Evolutionary conservation across 92 coral and sea anemone genomes (phyloP).

Genomic region (Palythoa caribaeorum): DNA sequence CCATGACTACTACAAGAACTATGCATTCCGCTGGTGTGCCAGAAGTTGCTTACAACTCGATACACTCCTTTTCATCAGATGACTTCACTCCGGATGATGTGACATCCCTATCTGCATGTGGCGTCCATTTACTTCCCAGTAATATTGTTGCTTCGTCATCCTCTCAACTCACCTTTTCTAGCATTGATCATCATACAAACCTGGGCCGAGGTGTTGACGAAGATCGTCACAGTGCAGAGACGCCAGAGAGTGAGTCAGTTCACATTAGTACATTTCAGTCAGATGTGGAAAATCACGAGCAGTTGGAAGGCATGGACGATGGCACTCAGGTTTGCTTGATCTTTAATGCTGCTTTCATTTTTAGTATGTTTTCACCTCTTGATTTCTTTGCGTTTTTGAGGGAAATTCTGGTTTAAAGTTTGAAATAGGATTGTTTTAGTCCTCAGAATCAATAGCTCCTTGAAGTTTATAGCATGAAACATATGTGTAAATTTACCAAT

Average conservation of each 20-base stretch:
- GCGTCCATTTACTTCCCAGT: conserved; percentile 77
- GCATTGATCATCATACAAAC: conserved; percentile 46
- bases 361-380: too few relatives aligned
- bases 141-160: conserved; percentile 81
- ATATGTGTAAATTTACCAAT: too few relatives aligned
- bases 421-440: too few relatives aligned
- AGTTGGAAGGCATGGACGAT: conserved; percentile 59
- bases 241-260: conserved; percentile 44
- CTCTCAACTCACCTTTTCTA: conserved; percentile 75
- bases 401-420: too few relatives aligned
- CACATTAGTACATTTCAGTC: conserved; percentile 60
- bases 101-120: conserved; percentile 78
- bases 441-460: too few relatives aligned
- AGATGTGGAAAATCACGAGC: conserved; percentile 62
- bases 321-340: conserved; percentile 39
- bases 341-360: background rate
- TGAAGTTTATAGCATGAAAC: too few relatives aligned
- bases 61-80: conserved; percentile 82
- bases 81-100: conserved; percentile 89
- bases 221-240: conserved; percentile 55
- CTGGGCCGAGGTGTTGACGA: conserved; percentile 52
- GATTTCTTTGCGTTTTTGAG: too few relatives aligned
- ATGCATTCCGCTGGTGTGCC: conserved; percentile 75
- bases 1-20: conserved; percentile 59
- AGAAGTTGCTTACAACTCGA: conserved; percentile 86